These are phyloP conservation scores for Philereme transversata DNA, from an alignment of 2,888 invertebrate species.

Conservation along the genomic window DNA sequence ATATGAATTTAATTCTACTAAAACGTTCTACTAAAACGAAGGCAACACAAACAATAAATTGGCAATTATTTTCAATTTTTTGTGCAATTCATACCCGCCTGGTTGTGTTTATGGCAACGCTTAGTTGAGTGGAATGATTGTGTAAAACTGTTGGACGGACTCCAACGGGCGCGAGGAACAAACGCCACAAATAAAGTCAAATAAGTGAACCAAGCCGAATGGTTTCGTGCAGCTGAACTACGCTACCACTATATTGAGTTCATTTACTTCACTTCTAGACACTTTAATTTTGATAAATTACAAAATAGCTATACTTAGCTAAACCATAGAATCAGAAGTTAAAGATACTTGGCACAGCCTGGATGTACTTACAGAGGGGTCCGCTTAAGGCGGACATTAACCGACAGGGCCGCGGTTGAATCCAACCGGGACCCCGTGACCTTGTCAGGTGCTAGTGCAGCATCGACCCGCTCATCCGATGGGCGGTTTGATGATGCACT, in stretches of 20 bases:
- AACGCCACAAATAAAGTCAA: slow-evolving; percentile 81
- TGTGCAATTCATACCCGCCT: slow-evolving; percentile 80
- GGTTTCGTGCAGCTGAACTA: slow-evolving; percentile 28
- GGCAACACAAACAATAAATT: slow-evolving; percentile 65
- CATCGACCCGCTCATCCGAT: too few species aligned
- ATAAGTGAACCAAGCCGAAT: slow-evolving; percentile 70
- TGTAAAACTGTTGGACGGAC: slow-evolving; percentile 80
- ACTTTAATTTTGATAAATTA: slow-evolving; percentile 5
- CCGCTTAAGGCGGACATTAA: too few species aligned
- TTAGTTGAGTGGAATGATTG: slow-evolving; percentile 84
- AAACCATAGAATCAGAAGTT: not conserved
- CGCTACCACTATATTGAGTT: slow-evolving; percentile 12
- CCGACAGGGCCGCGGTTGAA: too few species aligned
- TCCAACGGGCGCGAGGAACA: slow-evolving; percentile 75
- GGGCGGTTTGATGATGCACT: too few species aligned
- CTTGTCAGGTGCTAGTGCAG: too few species aligned
- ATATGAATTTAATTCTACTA: slow-evolving; percentile 26
- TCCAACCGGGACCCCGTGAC: too few species aligned
- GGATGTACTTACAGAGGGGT: too few species aligned
- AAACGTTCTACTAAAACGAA: slow-evolving; percentile 53
- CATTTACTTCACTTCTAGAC: slow-evolving; percentile 13
- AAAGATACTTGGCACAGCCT: too few species aligned
- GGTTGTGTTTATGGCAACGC: slow-evolving; percentile 81
- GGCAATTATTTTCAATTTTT: slow-evolving; percentile 80
- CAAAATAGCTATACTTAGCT: not conserved